Base-by-base conservation (phyloP, 2,888 invertebrate species). In the Syrphus vitripennis region DNA sequence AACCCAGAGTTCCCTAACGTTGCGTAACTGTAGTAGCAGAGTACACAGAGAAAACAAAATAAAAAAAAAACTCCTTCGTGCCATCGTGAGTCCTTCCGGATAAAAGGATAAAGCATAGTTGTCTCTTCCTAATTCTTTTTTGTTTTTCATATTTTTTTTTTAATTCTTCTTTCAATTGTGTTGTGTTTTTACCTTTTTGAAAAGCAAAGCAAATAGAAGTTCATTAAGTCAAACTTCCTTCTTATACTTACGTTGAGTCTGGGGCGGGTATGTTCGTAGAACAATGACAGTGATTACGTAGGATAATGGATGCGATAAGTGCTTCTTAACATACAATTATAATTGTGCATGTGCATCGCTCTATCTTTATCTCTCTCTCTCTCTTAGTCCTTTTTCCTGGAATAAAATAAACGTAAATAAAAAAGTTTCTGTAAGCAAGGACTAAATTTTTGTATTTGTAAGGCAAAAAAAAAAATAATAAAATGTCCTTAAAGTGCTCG, bases 141-240 rank as follows among this genome's bases (percentile, higher is more conserved):
- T 55, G n/a, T 19, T 42, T 34, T 16, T 42, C 16, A 4, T 31
- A 3, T 29, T 53, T 16, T 29, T 12, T 34, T 21, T 34, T 59
- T 48, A 2, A 6, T 45, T 19, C 19, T 21, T 21, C 4, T 19
- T 45, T 19, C 29, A 5, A 29, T 29, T 48, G 1, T 34, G n/a
- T 4, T 6, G 1, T 59, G 21, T 37, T n/a, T n/a, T n/a, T 67
- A 65, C 50, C 74, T 55, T 72, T 55, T 74, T 74, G 48, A 82
- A 78, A 45, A 71, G 77, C 82, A 86, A 74, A 29, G 77, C 86
- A 86, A 86, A 86, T 78, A 86, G 53, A 34, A 77, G 86, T 86
- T 86, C 82, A 86, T 86, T 86, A 86, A 86, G 86, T 74, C 77
- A 86, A 82, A 72, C 72, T 80, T 77, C 78, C 78, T 67, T n/a